A percentile compares a stretch with the other conserved stretches of the same genome.
phyloP scores from a whole-genome alignment of 2,113 vertebrate species.

The Corydoras sp. region DNA sequence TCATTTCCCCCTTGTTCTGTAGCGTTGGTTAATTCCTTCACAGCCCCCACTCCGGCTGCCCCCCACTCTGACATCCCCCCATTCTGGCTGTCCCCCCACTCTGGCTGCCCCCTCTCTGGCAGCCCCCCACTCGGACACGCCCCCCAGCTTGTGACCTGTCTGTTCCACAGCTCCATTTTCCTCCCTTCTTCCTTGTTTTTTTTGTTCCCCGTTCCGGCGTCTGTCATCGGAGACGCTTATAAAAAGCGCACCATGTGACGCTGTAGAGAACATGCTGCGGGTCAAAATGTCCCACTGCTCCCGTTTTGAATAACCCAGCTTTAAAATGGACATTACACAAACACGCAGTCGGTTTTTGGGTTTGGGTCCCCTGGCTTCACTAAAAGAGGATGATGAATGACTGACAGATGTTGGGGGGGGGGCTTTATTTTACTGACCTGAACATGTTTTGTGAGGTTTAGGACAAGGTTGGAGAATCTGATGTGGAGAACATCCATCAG shows the following conservation, averaged over 20 bases:
- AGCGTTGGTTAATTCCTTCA: background rate
- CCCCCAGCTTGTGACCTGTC: conserved; percentile 23
- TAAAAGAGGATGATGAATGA: no score
- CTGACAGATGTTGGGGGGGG: no score
- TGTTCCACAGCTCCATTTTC: conserved; percentile 36
- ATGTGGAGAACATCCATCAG: no score
- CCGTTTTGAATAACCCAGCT: no score
- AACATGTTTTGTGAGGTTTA: no score
- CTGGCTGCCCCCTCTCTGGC: background rate
- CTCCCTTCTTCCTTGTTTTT: conserved; percentile 27
- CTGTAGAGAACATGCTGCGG: conserved; percentile 12
- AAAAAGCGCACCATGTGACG: background rate
- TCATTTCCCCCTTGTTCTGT: background rate
- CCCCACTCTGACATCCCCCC: background rate
- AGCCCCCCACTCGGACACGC: background rate
- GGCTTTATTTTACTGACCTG: no score
- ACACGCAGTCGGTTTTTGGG: no score
- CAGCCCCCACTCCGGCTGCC: background rate
- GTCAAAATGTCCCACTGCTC: background rate
- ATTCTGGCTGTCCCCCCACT: background rate
- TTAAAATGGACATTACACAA: no score
- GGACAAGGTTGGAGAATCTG: no score
- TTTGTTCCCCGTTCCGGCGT: conserved; percentile 8
- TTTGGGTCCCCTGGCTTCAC: no score
- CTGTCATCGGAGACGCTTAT: conserved; percentile 27